Conservation (phyloP, 2,113 vertebrate species). For the Cyanoramphus novaezelandiae region DNA sequence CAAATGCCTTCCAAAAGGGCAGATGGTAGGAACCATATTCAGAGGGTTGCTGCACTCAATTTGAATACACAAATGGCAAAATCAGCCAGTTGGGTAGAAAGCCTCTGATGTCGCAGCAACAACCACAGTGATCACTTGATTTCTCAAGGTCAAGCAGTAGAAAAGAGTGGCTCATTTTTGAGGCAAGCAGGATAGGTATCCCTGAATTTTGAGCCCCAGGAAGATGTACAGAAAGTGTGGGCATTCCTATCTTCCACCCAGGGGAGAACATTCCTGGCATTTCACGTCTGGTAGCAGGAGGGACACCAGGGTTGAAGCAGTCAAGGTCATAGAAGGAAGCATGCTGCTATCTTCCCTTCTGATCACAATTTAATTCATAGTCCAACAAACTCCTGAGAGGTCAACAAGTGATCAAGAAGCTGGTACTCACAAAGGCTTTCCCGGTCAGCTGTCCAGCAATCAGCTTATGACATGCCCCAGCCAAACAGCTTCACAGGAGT, state of each 20-base stretch:
- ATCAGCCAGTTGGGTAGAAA: not conserved
- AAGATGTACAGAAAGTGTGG: not conserved
- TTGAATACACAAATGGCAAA: not conserved
- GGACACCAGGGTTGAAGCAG: not conserved
- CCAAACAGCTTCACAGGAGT: not conserved
- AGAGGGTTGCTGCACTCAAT: not conserved
- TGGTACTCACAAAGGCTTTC: not conserved
- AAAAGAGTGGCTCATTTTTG: not conserved
- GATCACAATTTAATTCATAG: not conserved
- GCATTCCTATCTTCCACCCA: not conserved
- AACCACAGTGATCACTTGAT: rapidly evolving
- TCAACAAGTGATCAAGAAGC: not conserved
- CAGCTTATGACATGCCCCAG: not conserved
- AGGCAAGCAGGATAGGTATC: not conserved
- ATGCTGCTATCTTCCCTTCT: not conserved
- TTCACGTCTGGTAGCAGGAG: not conserved
- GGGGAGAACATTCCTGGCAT: not conserved
- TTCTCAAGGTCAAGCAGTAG: not conserved
- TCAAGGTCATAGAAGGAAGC: not conserved
- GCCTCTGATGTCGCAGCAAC: not conserved
- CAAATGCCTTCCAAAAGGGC: not conserved
- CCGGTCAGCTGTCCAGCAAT: not conserved
- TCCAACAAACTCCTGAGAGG: not conserved
- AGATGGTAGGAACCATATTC: not conserved
- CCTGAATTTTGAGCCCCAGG: not conserved